A percentile compares a stretch with the other conserved stretches of the same genome.
Conservation (phyloP, 2,113 vertebrate genomes). For the Seriola dumerili region DNA sequence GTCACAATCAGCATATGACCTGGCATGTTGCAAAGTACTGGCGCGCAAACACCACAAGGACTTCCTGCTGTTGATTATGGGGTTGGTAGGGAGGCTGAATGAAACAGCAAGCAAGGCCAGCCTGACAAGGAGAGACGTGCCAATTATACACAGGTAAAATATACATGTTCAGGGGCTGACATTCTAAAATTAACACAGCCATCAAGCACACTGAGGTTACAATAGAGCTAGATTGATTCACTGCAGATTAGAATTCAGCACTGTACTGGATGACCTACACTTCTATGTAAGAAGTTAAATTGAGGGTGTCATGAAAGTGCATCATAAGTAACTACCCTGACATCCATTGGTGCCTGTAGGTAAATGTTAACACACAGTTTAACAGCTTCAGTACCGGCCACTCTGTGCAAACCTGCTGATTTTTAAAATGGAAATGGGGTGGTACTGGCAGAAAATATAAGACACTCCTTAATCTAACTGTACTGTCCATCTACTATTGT, state of each 20-base stretch:
- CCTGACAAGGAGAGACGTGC: constrained; percentile 69
- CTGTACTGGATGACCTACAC: background rate
- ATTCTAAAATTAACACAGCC: constrained; percentile 69
- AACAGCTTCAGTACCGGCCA: background rate
- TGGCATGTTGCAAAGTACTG: constrained; percentile 52
- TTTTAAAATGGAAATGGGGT: background rate
- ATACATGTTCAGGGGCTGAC: constrained; percentile 46
- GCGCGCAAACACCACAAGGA: constrained; percentile 57
- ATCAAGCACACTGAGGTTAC: constrained; percentile 15
- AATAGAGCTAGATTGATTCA: constrained; percentile 35
- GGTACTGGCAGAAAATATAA: background rate
- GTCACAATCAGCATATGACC: constrained; percentile 69
- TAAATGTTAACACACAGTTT: constrained; percentile 5
- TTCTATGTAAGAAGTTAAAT: background rate
- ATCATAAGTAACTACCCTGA: background rate
- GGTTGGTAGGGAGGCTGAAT: constrained; percentile 69
- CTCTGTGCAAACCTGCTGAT: background rate
- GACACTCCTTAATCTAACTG: background rate
- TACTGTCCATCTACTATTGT: background rate
- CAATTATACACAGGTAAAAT: constrained; percentile 78
- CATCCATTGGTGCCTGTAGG: background rate
- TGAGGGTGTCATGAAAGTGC: background rate
- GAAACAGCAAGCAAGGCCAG: constrained; percentile 55
- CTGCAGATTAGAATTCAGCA: constrained; percentile 17
- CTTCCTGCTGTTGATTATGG: constrained; percentile 83